Evolutionary conservation across 2,888 invertebrate genomes (phyloP).

Genomic region (Nomada goodeniana): DNA sequence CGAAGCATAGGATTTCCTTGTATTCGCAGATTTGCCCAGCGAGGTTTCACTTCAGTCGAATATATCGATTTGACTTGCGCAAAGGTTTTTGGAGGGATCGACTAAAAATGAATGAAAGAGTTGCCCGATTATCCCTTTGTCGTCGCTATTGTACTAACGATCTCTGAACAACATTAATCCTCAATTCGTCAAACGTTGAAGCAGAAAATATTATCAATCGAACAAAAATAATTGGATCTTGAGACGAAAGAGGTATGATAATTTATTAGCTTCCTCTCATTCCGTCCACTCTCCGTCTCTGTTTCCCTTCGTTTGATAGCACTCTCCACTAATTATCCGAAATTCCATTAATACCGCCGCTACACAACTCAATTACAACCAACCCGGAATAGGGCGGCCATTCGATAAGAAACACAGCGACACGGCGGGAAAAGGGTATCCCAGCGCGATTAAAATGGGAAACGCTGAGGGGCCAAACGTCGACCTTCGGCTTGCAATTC

Average conservation of each 20-base stretch:
- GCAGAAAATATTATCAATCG: too few species aligned
- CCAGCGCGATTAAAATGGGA: slow-evolving; percentile 48
- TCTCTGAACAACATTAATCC: too few species aligned
- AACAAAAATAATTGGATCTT: background rate
- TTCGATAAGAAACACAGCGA: slow-evolving; percentile 15
- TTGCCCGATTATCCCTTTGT: too few species aligned
- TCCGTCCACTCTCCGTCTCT: background rate
- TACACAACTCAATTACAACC: background rate
- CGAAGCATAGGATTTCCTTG: background rate
- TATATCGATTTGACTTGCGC: background rate
- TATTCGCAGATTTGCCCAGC: background rate
- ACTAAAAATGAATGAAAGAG: too few species aligned
- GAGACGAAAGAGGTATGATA: background rate
- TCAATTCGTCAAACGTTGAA: too few species aligned
- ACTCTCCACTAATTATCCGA: background rate
- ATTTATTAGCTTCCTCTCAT: background rate
- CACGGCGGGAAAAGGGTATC: background rate
- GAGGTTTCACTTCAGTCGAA: background rate
- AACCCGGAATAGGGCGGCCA: background rate
- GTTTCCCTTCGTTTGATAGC: background rate
- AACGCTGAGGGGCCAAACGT: slow-evolving; percentile 64
- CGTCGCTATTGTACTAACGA: too few species aligned
- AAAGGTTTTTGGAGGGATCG: too few species aligned
- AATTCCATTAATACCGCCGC: too few species aligned
- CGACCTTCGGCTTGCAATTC: slow-evolving; percentile 55